Evolutionary conservation across 2,888 invertebrate genomes (phyloP).

Genomic region (Ochropleura plecta): DNA sequence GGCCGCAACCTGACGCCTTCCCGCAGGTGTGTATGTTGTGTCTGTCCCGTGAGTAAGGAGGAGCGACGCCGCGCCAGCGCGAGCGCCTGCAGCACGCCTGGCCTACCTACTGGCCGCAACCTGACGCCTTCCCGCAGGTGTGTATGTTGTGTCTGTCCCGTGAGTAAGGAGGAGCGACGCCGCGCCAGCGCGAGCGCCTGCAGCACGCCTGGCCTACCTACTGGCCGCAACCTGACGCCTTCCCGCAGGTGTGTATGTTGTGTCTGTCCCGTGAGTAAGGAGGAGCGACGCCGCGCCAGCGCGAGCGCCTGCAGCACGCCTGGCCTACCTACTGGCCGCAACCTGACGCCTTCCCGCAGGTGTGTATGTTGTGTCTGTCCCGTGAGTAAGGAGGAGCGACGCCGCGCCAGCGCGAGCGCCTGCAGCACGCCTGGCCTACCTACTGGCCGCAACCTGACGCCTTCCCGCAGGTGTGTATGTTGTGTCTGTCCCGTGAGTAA

Average conservation of each 20-base stretch:
- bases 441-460: slow-evolving; percentile 9
- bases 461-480: no score
- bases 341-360: slow-evolving; percentile 6
- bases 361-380: not conserved
- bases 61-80: slow-evolving; percentile 65
- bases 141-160: slow-evolving; percentile 45
- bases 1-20: slow-evolving; percentile 73
- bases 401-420: no score
- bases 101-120: slow-evolving; percentile 77
- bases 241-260: no score
- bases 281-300: slow-evolving; percentile 59
- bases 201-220: not conserved
- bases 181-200: no score
- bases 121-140: slow-evolving; percentile 7
- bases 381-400: no score
- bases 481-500: no score
- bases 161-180: no score
- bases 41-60: no score
- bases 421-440: slow-evolving; percentile 7
- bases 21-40: slow-evolving; percentile 71
- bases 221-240: not conserved
- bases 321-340: slow-evolving; percentile 52
- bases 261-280: no score
- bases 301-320: slow-evolving; percentile 25
- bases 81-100: slow-evolving; percentile 58